Conservation (phyloP, 2,113 vertebrate species). For the Ranitomeya variabilis region DNA sequence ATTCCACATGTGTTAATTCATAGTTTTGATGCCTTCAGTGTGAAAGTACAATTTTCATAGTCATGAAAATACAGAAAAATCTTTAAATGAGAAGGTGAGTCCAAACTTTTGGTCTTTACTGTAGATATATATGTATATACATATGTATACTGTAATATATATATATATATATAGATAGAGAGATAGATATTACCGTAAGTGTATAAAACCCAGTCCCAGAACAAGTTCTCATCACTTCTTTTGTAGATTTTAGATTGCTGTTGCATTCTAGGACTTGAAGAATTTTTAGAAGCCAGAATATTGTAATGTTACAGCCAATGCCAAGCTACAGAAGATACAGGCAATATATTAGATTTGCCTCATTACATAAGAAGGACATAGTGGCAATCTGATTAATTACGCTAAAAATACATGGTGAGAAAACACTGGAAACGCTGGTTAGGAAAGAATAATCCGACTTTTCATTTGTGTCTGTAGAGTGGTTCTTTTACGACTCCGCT, state of each 20-base stretch:
- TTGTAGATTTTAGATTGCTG: neutral
- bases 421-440: neutral
- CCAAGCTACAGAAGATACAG: neutral
- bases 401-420: neutral
- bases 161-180: too few relatives aligned
- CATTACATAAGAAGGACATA: neutral
- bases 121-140: too few relatives aligned
- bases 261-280: too few relatives aligned
- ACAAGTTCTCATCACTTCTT: neutral
- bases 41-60: too few relatives aligned
- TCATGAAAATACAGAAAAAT: too few relatives aligned
- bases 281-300: neutral
- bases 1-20: too few relatives aligned
- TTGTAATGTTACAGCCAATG: neutral
- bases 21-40: too few relatives aligned
- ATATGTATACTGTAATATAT: too few relatives aligned
- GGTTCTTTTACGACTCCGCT: neutral
- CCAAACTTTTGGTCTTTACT: too few relatives aligned
- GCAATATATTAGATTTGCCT: neutral
- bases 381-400: neutral
- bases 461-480: constrained; percentile 1
- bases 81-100: too few relatives aligned
- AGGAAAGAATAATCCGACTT: neutral
- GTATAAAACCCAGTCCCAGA: neutral
- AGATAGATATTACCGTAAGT: too few relatives aligned